A percentile compares a stretch with the other conserved stretches of the same genome.
These are phyloP conservation scores for Hylaea fasciaria DNA, from an alignment of 2,888 invertebrate species.

Conservation along the genomic window DNA sequence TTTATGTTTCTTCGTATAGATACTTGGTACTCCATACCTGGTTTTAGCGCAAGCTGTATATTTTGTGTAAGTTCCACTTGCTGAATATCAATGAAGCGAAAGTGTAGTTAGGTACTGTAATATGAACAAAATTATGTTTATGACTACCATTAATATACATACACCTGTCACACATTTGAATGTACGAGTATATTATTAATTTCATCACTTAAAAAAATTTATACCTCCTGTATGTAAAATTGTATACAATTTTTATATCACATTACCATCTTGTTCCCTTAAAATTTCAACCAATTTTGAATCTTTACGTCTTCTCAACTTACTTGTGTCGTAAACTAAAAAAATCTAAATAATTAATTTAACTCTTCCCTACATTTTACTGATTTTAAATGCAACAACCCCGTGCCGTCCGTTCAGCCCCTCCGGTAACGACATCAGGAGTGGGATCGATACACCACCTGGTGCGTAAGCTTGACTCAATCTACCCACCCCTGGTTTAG, in stretches of 20 bases:
- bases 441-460: slow-evolving; percentile 37
- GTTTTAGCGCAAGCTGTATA: not conserved
- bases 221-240: no score
- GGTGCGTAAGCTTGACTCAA: slow-evolving; percentile 34
- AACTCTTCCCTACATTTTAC: not conserved
- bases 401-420: not conserved
- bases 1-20: not conserved
- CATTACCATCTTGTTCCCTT: no score
- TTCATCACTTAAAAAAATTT: no score
- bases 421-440: slow-evolving; percentile 4
- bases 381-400: not conserved
- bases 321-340: no score
- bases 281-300: no score
- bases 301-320: no score
- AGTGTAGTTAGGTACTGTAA: not conserved
- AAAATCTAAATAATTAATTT: no score
- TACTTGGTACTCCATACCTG: not conserved
- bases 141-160: no score
- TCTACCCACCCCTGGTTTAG: slow-evolving; percentile 24
- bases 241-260: no score
- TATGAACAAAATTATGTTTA: not conserved
- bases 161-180: no score
- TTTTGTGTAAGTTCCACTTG: not conserved
- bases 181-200: no score
- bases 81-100: not conserved